Conservation (phyloP, 2,797 vertebrate species). For the Sylvilagus floridanus region DNA sequence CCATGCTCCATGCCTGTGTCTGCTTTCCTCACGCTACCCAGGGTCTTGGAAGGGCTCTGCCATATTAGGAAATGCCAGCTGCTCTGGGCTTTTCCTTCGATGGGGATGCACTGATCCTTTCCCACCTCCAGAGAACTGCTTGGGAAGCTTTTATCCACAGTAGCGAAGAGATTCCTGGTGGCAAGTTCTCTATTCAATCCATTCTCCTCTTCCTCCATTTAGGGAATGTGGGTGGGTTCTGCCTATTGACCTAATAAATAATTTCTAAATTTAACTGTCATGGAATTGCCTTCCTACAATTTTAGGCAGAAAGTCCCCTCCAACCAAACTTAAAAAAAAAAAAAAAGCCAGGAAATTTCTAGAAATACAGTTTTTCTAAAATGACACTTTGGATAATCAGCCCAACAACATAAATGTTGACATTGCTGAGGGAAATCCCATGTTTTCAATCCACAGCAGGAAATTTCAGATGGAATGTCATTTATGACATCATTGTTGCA, state of each 20-base stretch:
- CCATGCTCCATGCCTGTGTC: not conserved
- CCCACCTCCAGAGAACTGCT: not conserved
- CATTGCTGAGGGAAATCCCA: not conserved
- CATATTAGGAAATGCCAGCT: not conserved
- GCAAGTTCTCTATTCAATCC: not conserved
- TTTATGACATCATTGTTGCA: not conserved
- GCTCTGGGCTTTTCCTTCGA: not conserved
- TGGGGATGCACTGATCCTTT: not conserved
- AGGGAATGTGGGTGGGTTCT: not conserved
- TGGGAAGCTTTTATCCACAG: not conserved
- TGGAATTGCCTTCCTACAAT: constrained; percentile 11
- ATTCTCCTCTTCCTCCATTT: not conserved
- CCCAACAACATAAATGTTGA: not conserved
- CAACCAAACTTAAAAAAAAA: not conserved
- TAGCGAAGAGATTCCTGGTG: not conserved
- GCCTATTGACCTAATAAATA: not conserved
- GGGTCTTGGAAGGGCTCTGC: not conserved
- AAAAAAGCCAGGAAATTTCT: not conserved
- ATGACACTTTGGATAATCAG: not conserved
- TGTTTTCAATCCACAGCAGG: not conserved
- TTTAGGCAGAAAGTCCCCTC: not conserved
- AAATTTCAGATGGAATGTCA: not conserved
- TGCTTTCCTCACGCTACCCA: not conserved
- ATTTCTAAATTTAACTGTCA: constrained; percentile 17
- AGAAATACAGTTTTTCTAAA: constrained; percentile 14